A percentile compares a stretch with the other conserved stretches of the same genome.
Conservation (phyloP, 2,888 invertebrate genomes). For the Drosophila pseudotakahashii region DNA sequence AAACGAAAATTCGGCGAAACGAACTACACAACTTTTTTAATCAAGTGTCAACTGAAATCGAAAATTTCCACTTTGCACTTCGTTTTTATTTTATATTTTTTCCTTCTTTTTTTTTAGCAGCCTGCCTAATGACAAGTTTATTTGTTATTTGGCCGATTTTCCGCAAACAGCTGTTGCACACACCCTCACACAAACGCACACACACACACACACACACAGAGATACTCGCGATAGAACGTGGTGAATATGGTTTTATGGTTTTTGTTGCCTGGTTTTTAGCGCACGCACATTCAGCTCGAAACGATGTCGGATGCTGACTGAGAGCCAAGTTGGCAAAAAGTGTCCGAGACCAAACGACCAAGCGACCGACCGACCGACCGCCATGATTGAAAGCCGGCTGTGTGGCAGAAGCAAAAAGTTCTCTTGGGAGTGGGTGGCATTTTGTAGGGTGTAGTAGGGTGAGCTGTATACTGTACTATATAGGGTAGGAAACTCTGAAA, state of each 20-base stretch:
- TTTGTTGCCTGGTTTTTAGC: slow-evolving; percentile 29
- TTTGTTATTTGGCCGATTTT: slow-evolving; percentile 36
- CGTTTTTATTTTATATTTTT: slow-evolving; percentile 6
- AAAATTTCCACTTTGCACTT: slow-evolving; percentile 35
- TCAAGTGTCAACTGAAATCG: slow-evolving; percentile 52
- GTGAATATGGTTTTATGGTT: slow-evolving; percentile 16
- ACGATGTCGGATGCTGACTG: slow-evolving; percentile 67
- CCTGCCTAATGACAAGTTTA: slow-evolving; percentile 35
- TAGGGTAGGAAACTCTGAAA: neutral
- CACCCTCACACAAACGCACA: slow-evolving; percentile 10
- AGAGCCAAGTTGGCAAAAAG: slow-evolving; percentile 48
- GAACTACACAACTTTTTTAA: slow-evolving; percentile 63
- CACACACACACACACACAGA: neutral
- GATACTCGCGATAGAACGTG: neutral
- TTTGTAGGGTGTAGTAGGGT: neutral
- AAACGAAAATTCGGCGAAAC: slow-evolving; percentile 2
- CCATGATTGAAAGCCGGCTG: slow-evolving; percentile 62
- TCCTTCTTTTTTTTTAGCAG: neutral
- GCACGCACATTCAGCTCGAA: slow-evolving; percentile 67
- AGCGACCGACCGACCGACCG: slow-evolving; percentile 19
- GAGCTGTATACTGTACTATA: neutral
- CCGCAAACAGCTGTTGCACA: slow-evolving; percentile 64
- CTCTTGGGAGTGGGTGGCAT: slow-evolving; percentile 1
- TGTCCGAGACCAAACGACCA: slow-evolving; percentile 21
- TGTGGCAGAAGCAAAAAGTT: slow-evolving; percentile 24